Conservation (phyloP, 2,888 invertebrate genomes). For the Micropterix aruncella region DNA sequence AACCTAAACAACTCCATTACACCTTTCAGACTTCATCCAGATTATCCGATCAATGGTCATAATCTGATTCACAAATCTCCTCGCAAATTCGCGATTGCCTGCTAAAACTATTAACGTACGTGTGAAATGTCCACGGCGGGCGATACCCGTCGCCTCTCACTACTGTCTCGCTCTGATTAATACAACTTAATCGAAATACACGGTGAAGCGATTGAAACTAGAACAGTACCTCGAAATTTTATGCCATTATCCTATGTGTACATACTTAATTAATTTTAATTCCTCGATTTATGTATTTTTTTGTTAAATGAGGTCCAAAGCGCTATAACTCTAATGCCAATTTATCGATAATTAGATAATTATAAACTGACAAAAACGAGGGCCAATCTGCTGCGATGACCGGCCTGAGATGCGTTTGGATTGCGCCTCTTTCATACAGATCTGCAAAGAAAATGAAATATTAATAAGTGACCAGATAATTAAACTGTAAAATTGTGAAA, state of each 20-base stretch:
- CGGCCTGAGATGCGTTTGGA: not conserved
- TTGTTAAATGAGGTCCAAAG: not conserved
- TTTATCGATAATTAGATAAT: not conserved
- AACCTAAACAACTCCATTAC: slow-evolving; percentile 12
- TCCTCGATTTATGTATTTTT: not conserved
- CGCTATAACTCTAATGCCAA: not conserved
- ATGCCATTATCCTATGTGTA: not conserved
- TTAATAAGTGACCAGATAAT: no score
- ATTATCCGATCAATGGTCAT: slow-evolving; percentile 11
- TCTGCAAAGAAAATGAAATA: no score
- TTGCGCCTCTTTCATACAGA: not conserved
- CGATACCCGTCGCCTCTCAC: slow-evolving; percentile 2
- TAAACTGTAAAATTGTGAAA: no score
- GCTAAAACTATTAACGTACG: slow-evolving; percentile 1
- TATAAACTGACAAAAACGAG: not conserved
- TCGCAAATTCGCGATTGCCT: slow-evolving; percentile 1
- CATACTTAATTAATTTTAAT: not conserved
- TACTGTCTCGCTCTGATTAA: slow-evolving; percentile 6
- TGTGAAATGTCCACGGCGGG: slow-evolving; percentile 1
- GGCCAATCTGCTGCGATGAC: not conserved
- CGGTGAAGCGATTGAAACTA: not conserved
- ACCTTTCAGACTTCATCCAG: slow-evolving; percentile 12
- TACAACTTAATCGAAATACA: slow-evolving; percentile 6
- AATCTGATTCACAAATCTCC: slow-evolving; percentile 11
- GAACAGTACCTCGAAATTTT: not conserved